phyloP scores from a whole-genome alignment of 2,113 vertebrate genomes.

The Deroptyus accipitrinus region DNA sequence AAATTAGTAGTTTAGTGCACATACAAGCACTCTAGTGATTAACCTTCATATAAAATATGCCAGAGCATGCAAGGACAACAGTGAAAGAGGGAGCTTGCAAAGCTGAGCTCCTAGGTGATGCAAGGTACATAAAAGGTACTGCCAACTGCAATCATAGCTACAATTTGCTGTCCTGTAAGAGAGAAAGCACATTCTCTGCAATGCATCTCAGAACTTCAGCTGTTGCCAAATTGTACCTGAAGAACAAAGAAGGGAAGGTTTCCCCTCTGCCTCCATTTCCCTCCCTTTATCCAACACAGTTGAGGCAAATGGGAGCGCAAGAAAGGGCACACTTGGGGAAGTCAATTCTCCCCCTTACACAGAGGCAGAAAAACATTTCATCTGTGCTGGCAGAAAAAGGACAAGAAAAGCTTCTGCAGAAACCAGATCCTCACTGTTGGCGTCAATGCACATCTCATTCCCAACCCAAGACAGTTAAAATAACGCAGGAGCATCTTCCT shows the following conservation, averaged over 20 bases:
- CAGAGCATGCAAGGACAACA: neutral
- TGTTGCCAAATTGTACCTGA: neutral
- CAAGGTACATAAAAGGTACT: neutral
- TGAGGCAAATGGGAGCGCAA: accelerated
- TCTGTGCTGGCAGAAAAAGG: neutral
- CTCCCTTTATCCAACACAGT: neutral
- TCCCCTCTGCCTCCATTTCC: neutral
- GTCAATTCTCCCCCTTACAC: neutral
- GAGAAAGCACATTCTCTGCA: neutral
- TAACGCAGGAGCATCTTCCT: neutral
- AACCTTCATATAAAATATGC: neutral
- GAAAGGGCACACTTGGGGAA: neutral
- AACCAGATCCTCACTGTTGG: neutral
- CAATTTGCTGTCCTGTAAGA: neutral
- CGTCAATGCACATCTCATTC: neutral
- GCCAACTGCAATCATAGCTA: neutral
- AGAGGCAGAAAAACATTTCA: neutral
- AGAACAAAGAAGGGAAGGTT: neutral
- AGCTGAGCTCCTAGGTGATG: neutral
- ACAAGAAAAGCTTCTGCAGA: neutral
- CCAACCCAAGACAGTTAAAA: neutral
- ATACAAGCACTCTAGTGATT: neutral
- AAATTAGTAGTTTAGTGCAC: neutral
- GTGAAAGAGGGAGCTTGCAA: neutral
- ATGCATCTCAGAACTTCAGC: neutral